Conservation (phyloP, 1,140 invertebrate genomes). For the Drosophila pandora region DNA sequence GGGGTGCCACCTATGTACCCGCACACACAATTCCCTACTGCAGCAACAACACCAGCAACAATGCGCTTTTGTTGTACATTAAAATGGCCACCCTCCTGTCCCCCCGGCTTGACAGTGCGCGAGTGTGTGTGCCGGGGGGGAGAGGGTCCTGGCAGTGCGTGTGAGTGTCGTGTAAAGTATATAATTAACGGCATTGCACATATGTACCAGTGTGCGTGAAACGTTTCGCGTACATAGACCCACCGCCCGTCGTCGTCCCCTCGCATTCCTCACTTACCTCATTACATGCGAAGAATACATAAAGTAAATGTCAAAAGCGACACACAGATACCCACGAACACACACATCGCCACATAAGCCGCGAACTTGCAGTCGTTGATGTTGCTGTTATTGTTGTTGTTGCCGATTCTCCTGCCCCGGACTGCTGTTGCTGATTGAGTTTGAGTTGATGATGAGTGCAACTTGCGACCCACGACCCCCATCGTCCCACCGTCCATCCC, state of each 20-base stretch:
- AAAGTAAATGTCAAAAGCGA: slow-evolving; percentile 81
- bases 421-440: slow-evolving; percentile 69
- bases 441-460: slow-evolving; percentile 78
- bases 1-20: slow-evolving; percentile 61
- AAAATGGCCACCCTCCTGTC: slow-evolving; percentile 66
- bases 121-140: slow-evolving; percentile 24
- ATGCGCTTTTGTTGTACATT: slow-evolving; percentile 79
- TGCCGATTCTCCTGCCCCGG: slow-evolving; percentile 3
- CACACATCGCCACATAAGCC: slow-evolving; percentile 21
- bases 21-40: slow-evolving; percentile 39
- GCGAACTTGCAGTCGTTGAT: slow-evolving; percentile 26
- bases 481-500: background rate
- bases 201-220: slow-evolving; percentile 34
- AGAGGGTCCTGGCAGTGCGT: slow-evolving; percentile 19
- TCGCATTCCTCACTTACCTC: slow-evolving; percentile 36
- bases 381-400: slow-evolving; percentile 22
- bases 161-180: slow-evolving; percentile 68
- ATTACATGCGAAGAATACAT: slow-evolving; percentile 75
- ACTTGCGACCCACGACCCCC: slow-evolving; percentile 50
- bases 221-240: slow-evolving; percentile 63
- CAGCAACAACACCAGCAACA: slow-evolving; percentile 50
- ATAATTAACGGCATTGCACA: slow-evolving; percentile 74
- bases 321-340: slow-evolving; percentile 49
- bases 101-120: slow-evolving; percentile 9
- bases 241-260: slow-evolving; percentile 1